Conservation (phyloP, 2,888 invertebrate genomes). For the Resseliella maxima region DNA sequence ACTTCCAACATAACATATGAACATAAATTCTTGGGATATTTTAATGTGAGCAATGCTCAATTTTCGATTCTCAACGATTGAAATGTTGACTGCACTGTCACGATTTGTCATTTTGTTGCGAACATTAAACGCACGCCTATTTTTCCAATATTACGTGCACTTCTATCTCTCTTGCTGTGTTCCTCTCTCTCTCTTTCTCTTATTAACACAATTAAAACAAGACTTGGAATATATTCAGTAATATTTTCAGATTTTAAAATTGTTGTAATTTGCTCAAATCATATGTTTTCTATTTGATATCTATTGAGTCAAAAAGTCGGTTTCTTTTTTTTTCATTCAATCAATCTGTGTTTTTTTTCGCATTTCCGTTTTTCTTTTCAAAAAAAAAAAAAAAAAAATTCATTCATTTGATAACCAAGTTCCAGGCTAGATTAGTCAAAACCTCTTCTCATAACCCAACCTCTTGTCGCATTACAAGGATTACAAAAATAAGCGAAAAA, state of each 20-base stretch:
- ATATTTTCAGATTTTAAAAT: too few species aligned
- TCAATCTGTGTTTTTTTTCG: background rate
- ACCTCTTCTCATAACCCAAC: too few species aligned
- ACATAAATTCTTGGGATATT: conserved; percentile 5
- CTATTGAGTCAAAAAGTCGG: background rate
- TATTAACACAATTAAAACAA: too few species aligned
- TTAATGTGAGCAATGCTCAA: background rate
- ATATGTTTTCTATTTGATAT: background rate
- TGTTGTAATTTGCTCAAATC: too few species aligned
- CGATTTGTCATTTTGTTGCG: conserved; percentile 24
- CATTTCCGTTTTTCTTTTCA: background rate
- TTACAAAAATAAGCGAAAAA: background rate
- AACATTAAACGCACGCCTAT: conserved; percentile 12
- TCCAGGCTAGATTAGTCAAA: background rate
- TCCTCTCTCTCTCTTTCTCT: too few species aligned
- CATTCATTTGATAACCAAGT: conserved; percentile 1
- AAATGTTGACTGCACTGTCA: background rate
- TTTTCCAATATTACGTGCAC: background rate
- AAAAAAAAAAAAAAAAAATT: background rate
- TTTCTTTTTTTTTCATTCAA: too few species aligned
- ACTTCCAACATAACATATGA: too few species aligned
- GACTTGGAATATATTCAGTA: too few species aligned
- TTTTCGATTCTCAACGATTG: background rate
- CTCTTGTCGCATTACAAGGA: too few species aligned
- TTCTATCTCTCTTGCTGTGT: background rate